Base-by-base conservation (phyloP, 2,797 vertebrate species). In the Acestrorhynchus altus region DNA sequence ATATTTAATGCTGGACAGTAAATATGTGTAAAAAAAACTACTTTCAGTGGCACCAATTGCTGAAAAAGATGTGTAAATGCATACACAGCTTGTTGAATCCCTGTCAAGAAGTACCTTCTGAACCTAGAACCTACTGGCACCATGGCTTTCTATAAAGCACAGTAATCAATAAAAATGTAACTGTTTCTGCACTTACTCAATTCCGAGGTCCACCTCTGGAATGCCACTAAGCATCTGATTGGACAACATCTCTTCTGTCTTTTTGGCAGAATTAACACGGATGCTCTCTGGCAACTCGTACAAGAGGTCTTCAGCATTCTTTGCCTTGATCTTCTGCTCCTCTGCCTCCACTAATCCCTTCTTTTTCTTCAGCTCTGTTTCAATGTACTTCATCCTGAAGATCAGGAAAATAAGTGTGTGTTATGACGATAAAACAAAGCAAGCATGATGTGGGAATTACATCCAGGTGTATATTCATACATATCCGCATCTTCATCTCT, bases 151-250 rank as follows among this genome's bases (percentile, higher is more conserved):
- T n/a, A n/a, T n/a, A 20, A 63, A 39, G 9, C 8, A 63, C 20
- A 16, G 2, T n/a, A 72, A 31, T 47, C 4, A n/a, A 49, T 57
- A 60, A 63, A 24, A 22, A 57, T 8, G 67, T 60, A 20, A 31
- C 18, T 10, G 22, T 63, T 42, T 40, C 0, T 72, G 26, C 51
- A 89, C 96, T 0, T 88, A 99, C 98, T 99, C 98, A 0, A 99
- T 98, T 66, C 97, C 98, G 0, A 99, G 93, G 85, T 98, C 98
- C 64, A 99, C 98, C 85, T 99, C 98, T 0, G 98, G 98, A 85
- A 99, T 99, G 59, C 98, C 98, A 0, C 97, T 99, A 74, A 99
- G 92, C 98, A 99, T 99, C 92, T 99, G 98, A 91, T 99, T 99
- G 87, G 98, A 99, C 52, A 99, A 91, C 97, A 99, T 99, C 89